Percentiles rank a stretch among this genome's conserved stretches.
These are phyloP conservation scores for Zophobas atratus DNA, from an alignment of 1,140 invertebrate genomes.

Conservation along the genomic window DNA sequence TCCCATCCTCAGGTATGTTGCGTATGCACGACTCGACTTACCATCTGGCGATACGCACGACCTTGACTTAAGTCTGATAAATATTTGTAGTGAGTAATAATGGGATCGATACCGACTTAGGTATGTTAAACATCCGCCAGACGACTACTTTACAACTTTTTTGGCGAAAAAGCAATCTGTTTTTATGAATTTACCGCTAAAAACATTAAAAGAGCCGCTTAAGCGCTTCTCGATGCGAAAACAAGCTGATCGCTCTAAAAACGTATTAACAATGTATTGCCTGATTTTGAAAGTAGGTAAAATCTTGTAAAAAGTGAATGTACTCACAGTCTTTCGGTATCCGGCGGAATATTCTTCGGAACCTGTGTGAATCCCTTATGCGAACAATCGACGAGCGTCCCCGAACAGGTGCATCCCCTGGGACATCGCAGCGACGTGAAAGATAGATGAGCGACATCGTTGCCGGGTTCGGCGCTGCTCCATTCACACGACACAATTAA, in stretches of 20 bases:
- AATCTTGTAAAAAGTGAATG: background rate
- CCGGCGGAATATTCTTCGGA: slow-evolving; percentile 81
- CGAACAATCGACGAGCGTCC: slow-evolving; percentile 85
- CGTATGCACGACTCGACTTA: slow-evolving; percentile 3
- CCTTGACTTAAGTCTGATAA: slow-evolving; percentile 39
- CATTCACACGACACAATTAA: slow-evolving; percentile 45
- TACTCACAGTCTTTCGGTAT: slow-evolving; percentile 90
- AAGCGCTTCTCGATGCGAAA: too few relatives aligned
- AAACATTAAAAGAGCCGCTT: too few relatives aligned
- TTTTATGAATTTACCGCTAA: too few relatives aligned
- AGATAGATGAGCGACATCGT: slow-evolving; percentile 49
- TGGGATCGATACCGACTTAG: slow-evolving; percentile 9
- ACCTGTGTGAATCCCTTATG: slow-evolving; percentile 84
- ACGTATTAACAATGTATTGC: too few relatives aligned
- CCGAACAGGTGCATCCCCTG: slow-evolving; percentile 84
- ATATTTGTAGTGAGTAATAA: slow-evolving; percentile 41
- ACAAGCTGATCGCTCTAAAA: too few relatives aligned
- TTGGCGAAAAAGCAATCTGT: too few relatives aligned
- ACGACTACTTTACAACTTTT: background rate
- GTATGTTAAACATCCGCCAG: slow-evolving; percentile 25
- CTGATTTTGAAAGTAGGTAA: too few relatives aligned
- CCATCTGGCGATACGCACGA: slow-evolving; percentile 17
- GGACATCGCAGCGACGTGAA: slow-evolving; percentile 73
- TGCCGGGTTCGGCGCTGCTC: slow-evolving; percentile 47
- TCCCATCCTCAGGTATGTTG: slow-evolving; percentile 18